Evolutionary conservation across 2,888 invertebrate species (phyloP).

Genomic region (Diarsia brunnea): DNA sequence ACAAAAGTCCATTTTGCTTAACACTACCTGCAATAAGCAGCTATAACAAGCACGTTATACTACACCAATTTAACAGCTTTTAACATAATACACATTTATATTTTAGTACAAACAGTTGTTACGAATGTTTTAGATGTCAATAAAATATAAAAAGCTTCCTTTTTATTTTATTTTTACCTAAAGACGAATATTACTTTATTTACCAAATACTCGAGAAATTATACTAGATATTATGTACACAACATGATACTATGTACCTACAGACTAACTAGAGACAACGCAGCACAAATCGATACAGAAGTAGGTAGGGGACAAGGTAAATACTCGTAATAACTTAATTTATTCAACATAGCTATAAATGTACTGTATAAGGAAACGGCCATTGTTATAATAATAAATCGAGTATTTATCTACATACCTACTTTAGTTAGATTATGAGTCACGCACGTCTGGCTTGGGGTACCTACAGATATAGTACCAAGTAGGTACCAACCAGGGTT

Average conservation of each 20-base stretch:
- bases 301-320: constrained; percentile 19
- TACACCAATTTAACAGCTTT: constrained; percentile 86
- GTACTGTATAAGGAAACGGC: constrained; percentile 18
- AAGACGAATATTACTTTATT: neutral
- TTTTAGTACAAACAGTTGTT: constrained; percentile 90
- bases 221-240: neutral
- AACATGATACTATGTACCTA: neutral
- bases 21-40: constrained; percentile 80
- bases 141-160: constrained; percentile 82
- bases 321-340: constrained; percentile 13
- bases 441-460: constrained; percentile 1
- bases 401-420: constrained; percentile 23
- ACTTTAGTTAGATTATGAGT: constrained; percentile 21
- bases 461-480: neutral
- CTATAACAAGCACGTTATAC: constrained; percentile 82
- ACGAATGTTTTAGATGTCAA: constrained; percentile 90
- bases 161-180: constrained; percentile 70
- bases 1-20: constrained; percentile 84
- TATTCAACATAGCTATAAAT: constrained; percentile 23
- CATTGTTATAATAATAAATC: constrained; percentile 40
- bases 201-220: neutral
- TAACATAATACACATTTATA: constrained; percentile 89
- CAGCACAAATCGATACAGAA: constrained; percentile 13
- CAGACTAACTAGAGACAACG: neutral
- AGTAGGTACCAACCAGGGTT: constrained; percentile 3